Percentiles rank a stretch among this genome's conserved stretches.
Conservation (phyloP, 2,113 vertebrate genomes). For the Muntiacus reevesi region DNA sequence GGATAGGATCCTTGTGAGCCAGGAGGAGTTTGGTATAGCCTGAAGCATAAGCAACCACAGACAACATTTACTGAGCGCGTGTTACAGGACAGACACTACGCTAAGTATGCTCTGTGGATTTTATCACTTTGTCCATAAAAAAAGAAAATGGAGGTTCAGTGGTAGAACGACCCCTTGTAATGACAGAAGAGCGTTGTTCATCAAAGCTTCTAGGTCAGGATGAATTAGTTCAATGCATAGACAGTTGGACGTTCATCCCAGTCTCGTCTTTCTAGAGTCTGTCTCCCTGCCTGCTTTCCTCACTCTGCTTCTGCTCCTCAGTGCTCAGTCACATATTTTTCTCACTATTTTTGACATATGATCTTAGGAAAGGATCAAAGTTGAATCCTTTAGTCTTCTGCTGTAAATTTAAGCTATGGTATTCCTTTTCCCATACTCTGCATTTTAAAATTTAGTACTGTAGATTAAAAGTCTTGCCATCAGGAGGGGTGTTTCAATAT, state of each 20-base stretch:
- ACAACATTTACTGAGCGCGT: neutral
- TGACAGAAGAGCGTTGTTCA: neutral
- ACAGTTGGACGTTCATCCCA: neutral
- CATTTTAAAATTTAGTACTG: neutral
- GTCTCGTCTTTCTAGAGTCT: accelerated
- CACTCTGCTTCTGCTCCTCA: neutral
- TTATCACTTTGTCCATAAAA: neutral
- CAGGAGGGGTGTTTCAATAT: neutral
- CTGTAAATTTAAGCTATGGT: neutral
- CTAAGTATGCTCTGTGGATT: neutral
- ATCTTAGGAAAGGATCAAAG: neutral
- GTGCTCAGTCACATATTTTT: neutral
- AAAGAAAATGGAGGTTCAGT: neutral
- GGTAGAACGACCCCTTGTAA: neutral
- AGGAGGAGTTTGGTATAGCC: neutral
- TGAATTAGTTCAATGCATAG: neutral
- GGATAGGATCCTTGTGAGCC: neutral
- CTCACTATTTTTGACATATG: neutral
- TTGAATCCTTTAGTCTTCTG: neutral
- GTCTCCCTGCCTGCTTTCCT: neutral
- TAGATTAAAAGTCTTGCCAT: neutral
- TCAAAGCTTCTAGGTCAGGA: neutral
- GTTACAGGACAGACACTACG: neutral
- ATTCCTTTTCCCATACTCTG: neutral
- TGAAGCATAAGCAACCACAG: neutral